Base-by-base conservation (phyloP, 2,113 vertebrate genomes). In the Pollachius pollachius region DNA sequence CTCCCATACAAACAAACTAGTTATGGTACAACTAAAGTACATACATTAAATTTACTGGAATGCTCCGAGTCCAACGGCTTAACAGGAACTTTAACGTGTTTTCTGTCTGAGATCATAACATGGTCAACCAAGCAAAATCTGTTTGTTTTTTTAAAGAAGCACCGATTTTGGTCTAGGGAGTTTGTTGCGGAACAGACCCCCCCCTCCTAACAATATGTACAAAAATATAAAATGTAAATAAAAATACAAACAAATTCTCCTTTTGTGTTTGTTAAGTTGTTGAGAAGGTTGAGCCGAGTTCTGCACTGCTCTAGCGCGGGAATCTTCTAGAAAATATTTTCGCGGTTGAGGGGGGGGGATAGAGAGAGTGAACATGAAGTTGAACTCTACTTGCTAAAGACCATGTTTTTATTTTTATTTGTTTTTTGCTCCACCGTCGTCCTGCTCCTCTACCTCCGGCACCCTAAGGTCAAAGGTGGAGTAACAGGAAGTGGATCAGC, bases 141-240 rank as follows among this genome's bases (percentile, higher is more conserved):
- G 16, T 93, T 89, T 88, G 84, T 88, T 48, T 48, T 89, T 88
- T 85, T 88, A 84, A 84, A 88, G 83, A 90, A 91, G 93, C 90
- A 93, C 88, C 93, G 89, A 92, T 94, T 89, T 82, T 94, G 94
- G 94, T 96, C 93, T 93, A 93, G 92, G 83, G 90, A 93, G 92
- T 94, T 94, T 92, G 93, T 90, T 85, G 87, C 88, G 89, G 93
- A 92, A 90, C 87, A 81, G 92, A 93, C 62, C 17, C n/a, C 54
- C 15, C 54, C 54, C 54, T 57, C 15, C 54, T 91, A 96, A 97
- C 94, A 96, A 95, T 96, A 98, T 97, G 94, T 97, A 97, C 95
- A 97, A 98, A 97, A 98, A 96, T 96, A 96, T 95, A 97, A 97
- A 98, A 97, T 96, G 95, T 96, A 97, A 97, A 97, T 95, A 96